These are phyloP conservation scores for Drosophila aldrichi DNA, from an alignment of 2,888 invertebrate species.

Conservation along the genomic window DNA sequence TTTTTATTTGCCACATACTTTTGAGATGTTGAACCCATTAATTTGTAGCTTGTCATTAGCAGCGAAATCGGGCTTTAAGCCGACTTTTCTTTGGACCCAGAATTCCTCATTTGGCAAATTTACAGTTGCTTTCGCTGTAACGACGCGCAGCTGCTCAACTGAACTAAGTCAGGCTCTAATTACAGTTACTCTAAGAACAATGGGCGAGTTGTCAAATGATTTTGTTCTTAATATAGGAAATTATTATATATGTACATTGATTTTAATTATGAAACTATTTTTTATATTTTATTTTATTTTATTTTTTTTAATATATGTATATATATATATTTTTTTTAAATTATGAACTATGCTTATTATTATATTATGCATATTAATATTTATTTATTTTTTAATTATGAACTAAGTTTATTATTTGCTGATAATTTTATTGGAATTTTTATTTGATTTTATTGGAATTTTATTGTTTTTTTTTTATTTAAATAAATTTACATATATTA, in stretches of 20 bases:
- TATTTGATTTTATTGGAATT: too few relatives aligned
- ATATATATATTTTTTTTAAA: too few relatives aligned
- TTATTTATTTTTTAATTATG: too few relatives aligned
- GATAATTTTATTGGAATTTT: too few relatives aligned
- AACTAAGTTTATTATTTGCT: too few relatives aligned
- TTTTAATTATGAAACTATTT: neutral
- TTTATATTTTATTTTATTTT: neutral
- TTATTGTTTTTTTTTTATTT: too few relatives aligned
- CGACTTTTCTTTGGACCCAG: slow-evolving; percentile 41
- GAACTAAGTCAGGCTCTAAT: slow-evolving; percentile 5
- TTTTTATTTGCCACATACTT: slow-evolving; percentile 75
- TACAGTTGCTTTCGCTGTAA: slow-evolving; percentile 38
- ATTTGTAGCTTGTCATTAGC: slow-evolving; percentile 61
- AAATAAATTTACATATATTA: too few relatives aligned
- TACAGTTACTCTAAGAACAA: neutral
- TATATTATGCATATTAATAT: too few relatives aligned
- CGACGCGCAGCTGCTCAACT: slow-evolving; percentile 5
- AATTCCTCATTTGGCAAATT: slow-evolving; percentile 25
- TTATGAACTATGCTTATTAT: too few relatives aligned
- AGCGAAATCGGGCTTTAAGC: slow-evolving; percentile 49
- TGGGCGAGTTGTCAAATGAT: neutral
- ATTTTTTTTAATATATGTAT: too few relatives aligned
- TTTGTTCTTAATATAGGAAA: neutral
- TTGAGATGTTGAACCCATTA: slow-evolving; percentile 70
- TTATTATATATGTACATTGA: neutral